Evolutionary conservation across 1,140 invertebrate genomes (phyloP), one percentile per base, ranked within the genome.

Genomic region (Drosophila asahinai): DNA sequence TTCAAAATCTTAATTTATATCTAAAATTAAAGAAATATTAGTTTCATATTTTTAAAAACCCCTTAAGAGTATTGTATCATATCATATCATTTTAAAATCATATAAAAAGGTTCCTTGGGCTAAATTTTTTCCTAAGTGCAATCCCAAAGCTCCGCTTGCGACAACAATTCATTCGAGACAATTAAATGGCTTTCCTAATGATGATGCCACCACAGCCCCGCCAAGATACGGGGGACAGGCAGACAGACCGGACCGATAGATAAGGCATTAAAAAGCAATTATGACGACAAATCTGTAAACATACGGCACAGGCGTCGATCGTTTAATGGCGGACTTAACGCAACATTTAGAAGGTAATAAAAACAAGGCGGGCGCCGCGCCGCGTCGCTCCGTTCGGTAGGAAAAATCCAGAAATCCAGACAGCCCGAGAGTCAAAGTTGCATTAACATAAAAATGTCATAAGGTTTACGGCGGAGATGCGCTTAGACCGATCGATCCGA

Each of bases 181-280:
- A 74, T 74, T 74, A 74, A 74, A 74, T 27, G 67, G 38, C 54
- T 12, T 48, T 67, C 77, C 62, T 83, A 87, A 80, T 77, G 70
- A 83, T 84, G 51, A 54, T 73, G 55, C 67, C 67, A 54, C 54
- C 67, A 54, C 54, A 48, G 57, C 17, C 30, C 14, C 57, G 36
- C 49, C 59, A n/a, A 54, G 62, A 66, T 40, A 72, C n/a, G 45
- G 17, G 19, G 66, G 40, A 40, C 67, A 72, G 58, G 33, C 42
- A 47, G 33, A 30, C 48, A 72, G 63, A 60, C 64, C 82, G 55
- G 59, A 30, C 59, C 77, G 47, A 81, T 79, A 86, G 89, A 91
- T 91, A 91, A 87, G 89, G 89, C 76, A 91, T 91, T 91, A 91
- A 91, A 91, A 91, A 86, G 89, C 89, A 91, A 91, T 91, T 91